Evolutionary conservation across 64 coral and sea anemone genomes (phyloP), one percentile per base, ranked within the genome.

Genomic region (Montipora efflorescens): DNA sequence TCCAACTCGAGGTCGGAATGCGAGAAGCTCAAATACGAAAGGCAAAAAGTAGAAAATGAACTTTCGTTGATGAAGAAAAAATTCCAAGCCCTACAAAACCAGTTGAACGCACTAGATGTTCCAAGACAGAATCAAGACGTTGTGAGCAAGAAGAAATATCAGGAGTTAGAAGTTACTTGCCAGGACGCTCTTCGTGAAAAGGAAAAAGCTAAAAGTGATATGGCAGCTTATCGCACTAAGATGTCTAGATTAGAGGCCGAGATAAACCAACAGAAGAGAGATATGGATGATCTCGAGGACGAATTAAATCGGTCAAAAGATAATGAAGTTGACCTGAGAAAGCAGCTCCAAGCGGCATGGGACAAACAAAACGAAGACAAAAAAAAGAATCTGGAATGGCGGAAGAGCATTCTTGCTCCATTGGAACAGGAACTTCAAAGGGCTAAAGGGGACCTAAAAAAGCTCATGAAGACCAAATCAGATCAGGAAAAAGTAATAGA

Each of bases 281-380:
- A 94, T 20, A 97, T 87, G 18, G 96, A 97, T 25, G 47, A 68
- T 2, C 55, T 97, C 21, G 93, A 97, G 53, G 96, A 97, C 47
- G 91, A 92, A 22, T 19, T 81, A 1, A 88, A 75, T 59, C 75
- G 93, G 6, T 78, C 89, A 13, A 91, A 91, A 67, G 91, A 93
- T 21, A 88, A 88, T 53, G 94, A 95, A 50, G 47, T 84, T 8
- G 93, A 95, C 58, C 70, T 97, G 52, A 90, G 91, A 47, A 97
- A 89, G 47, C 92, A 88, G 19, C 69, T 97, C 7, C 88, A 97
- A 78, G 61, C 90, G 7, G 82, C 91, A 7, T 84, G 94, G 44
- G 93, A 97, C 25, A 79, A 75, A 75, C 96, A 97, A 59, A 95
- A 82, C 52, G 78, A 93, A 21, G 96, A 97, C 49, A 97, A 97